Evolutionary conservation across 2,888 invertebrate genomes (phyloP).

Genomic region (Harpagoxenus sublaevis): DNA sequence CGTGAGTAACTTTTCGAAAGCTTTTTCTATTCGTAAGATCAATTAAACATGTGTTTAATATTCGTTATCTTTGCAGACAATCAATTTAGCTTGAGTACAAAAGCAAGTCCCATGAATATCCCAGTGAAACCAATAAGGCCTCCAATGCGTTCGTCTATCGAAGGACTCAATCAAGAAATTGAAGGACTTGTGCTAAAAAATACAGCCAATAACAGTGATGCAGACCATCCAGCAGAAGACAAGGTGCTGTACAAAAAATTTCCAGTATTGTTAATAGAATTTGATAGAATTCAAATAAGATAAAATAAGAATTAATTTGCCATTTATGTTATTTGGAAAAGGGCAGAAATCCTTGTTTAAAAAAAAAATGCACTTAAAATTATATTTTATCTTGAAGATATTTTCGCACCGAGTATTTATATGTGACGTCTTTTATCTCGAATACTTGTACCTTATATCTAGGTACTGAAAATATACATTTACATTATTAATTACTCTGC

Average conservation of each 20-base stretch:
- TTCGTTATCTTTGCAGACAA: constrained; percentile 79
- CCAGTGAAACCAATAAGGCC: constrained; percentile 88
- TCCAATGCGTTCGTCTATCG: constrained; percentile 94
- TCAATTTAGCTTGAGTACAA: constrained; percentile 85
- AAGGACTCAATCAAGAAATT: constrained; percentile 95
- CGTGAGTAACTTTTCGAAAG: constrained; percentile 76
- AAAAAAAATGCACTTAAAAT: neutral
- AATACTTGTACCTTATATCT: neutral
- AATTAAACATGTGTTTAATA: constrained; percentile 16
- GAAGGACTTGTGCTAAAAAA: constrained; percentile 91
- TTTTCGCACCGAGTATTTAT: neutral
- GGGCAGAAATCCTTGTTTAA: neutral
- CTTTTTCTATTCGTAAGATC: neutral
- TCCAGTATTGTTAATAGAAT: neutral
- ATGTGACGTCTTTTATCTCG: too few relatives aligned
- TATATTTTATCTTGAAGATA: neutral
- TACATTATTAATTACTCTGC: neutral
- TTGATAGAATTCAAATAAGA: neutral
- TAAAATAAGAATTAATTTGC: neutral
- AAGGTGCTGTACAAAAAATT: constrained; percentile 86
- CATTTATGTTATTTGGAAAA: neutral
- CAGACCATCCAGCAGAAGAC: constrained; percentile 87
- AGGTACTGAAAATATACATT: neutral
- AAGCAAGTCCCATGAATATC: constrained; percentile 88
- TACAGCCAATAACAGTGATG: constrained; percentile 82